Conservation (phyloP, 2,113 vertebrate genomes). For the Trematomus loennbergii region DNA sequence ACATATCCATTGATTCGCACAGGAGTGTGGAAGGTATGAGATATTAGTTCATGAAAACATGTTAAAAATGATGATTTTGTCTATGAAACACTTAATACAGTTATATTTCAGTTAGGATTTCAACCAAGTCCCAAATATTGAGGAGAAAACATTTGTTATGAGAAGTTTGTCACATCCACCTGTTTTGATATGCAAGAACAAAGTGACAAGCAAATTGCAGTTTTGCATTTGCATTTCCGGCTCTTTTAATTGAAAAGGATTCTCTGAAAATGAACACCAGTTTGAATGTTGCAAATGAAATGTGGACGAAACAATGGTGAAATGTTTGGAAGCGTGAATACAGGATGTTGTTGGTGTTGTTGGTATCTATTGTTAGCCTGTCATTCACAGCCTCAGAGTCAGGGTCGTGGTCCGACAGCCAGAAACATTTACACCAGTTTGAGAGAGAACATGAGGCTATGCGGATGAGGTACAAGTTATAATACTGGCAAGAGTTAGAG, state of each 20-base stretch:
- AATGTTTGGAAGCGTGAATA: slow-evolving; percentile 24
- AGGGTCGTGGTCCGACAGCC: slow-evolving; percentile 18
- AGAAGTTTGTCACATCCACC: slow-evolving; percentile 49
- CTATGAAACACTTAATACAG: slow-evolving; percentile 5
- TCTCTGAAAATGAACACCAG: not conserved
- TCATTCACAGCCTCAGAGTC: slow-evolving; percentile 25
- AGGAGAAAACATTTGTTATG: slow-evolving; percentile 38
- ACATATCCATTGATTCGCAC: slow-evolving; percentile 19
- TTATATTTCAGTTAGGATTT: slow-evolving; percentile 37
- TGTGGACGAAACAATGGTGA: slow-evolving; percentile 43
- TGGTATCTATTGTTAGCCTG: slow-evolving; percentile 32
- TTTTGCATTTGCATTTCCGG: slow-evolving; percentile 30
- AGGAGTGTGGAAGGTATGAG: slow-evolving; percentile 2
- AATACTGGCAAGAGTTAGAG: slow-evolving; percentile 22
- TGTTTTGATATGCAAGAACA: slow-evolving; percentile 25
- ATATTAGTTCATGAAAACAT: slow-evolving; percentile 7
- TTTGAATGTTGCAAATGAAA: slow-evolving; percentile 33
- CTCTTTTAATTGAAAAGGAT: slow-evolving; percentile 46
- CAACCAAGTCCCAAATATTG: slow-evolving; percentile 25
- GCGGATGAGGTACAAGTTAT: not conserved
- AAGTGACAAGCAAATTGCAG: slow-evolving; percentile 11
- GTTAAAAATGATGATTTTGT: slow-evolving; percentile 1
- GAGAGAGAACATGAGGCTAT: not conserved
- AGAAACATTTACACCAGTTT: slow-evolving; percentile 1
- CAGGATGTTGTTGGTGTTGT: slow-evolving; percentile 6